Evolutionary conservation across 2,797 vertebrate genomes (phyloP).

Genomic region (Microctenopoma lineatum): DNA sequence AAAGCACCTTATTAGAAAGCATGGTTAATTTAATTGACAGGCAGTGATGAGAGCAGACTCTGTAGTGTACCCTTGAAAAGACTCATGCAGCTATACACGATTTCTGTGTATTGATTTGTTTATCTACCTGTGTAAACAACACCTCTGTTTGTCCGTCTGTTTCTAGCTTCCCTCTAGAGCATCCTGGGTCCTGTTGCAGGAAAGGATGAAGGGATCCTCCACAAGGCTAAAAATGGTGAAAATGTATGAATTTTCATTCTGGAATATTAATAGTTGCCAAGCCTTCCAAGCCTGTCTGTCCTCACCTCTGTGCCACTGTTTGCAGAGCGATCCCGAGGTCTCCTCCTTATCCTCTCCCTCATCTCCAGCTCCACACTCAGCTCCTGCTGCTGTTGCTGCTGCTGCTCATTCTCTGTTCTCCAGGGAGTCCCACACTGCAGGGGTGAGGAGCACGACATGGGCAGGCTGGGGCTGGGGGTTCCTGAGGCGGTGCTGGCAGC

Average conservation of each 20-base stretch:
- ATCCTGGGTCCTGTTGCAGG: conserved; percentile 86
- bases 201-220: conserved; percentile 83
- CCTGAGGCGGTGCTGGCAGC: conserved; percentile 75
- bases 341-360: conserved; percentile 85
- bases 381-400: conserved; percentile 79
- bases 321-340: conserved; percentile 73
- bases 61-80: conserved; percentile 12
- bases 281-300: background rate
- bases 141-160: conserved; percentile 63
- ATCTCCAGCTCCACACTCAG: conserved; percentile 84
- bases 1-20: conserved; percentile 77
- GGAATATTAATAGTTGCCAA: conserved; percentile 4
- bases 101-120: conserved; percentile 11
- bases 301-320: conserved; percentile 65
- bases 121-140: conserved; percentile 75
- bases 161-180: conserved; percentile 57
- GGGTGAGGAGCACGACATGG: conserved; percentile 77
- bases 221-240: conserved; percentile 61
- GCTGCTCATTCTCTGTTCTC: conserved; percentile 76
- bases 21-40: conserved; percentile 38
- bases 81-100: background rate
- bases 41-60: conserved; percentile 9
- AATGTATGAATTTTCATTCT: conserved; percentile 2
- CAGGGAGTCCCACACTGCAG: conserved; percentile 74
- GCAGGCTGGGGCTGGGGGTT: conserved; percentile 80